Evolutionary conservation across 2,113 vertebrate species (phyloP), one percentile per base, ranked within the genome.

Genomic region (Capra hircus): DNA sequence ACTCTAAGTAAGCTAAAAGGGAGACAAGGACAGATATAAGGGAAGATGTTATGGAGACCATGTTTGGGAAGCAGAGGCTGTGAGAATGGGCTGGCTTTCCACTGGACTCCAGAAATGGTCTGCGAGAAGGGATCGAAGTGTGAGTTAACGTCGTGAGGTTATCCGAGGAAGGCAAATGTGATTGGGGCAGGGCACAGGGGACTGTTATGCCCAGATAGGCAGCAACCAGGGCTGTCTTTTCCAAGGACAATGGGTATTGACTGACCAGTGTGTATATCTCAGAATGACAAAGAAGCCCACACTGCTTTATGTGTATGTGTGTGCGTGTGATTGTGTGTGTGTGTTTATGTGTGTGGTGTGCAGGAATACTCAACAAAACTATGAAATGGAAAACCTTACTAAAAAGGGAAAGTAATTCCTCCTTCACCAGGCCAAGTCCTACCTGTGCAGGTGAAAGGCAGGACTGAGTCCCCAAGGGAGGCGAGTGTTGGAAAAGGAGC

Each of bases 51-150:
- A 12, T 10, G 10, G 57, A 85, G 36, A 94, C 28, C 12, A 19
- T 9, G 6, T 36, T 33, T 53, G 8, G 87, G 71, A 94, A 91
- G 43, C 45, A 95, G 50, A 86, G 19, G 43, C 48, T 88, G 62
- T 27, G 13, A 45, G 28, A 78, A 71, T 52, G 16, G 5, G 33
- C 43, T 57, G 11, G 28, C 36, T 78, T 92, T 62, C 30, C 17
- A n/a, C 19, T 8, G 9, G 43, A 16, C 15, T 93, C 50, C 28
- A 62, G 64, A 78, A 84, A 30, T 6, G 9, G 17, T 55, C 40
- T 28, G n/a, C 50, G n/a, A 64, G 27, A 15, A 95, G 64, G 43
- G 30, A 23, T 11, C 2, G 3, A 0, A 0, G 2, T 6, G 8
- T 15, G 15, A 71, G 27, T 25, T 53, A 27, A 28, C 23, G 21